Evolutionary conservation across 1,140 invertebrate genomes (phyloP), one percentile per base, ranked within the genome.

Genomic region (Drosophila tropicalis): DNA sequence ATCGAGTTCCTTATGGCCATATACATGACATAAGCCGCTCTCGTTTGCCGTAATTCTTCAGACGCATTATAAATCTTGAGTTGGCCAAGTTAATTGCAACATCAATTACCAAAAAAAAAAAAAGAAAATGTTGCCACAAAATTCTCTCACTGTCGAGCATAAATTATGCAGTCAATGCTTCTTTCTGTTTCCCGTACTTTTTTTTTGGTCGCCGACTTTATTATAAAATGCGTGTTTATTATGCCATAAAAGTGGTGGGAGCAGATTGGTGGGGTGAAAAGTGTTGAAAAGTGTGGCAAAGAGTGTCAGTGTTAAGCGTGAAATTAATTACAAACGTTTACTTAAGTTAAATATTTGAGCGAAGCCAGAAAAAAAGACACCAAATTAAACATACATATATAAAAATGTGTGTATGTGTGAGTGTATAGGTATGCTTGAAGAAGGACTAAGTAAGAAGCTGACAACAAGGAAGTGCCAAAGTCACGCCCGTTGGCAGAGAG

Each of bases 271-370:
- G 60, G n/a, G 15, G 10, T 29, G 3, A 15, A 83, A 87, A 83
- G 79, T 82, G 76, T 67, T 79, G 82, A 78, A 73, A 68, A 76
- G 76, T 72, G 72, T 44, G 73, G 63, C 56, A 67, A 81, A 56
- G 65, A 87, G 76, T 87, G 84, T 87, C 84, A 83, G 83, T 69
- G 79, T 83, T 87, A 87, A 83, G 83, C 68, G 77, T 73, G 67
- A 89, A 87, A 87, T 87, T 87, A 87, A 87, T 87, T 87, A 87
- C 83, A 79, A 87, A 74, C 83, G 76, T 72, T 87, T 87, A 87
- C 84, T 89, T 87, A 70, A 83, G 84, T 87, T 89, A 87, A 87
- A 87, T 87, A 87, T 87, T 87, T 87, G 83, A 74, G 78, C 51
- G 68, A 68, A 82, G 75, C 72, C 68, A 47, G 36, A 65, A 39